These are phyloP conservation scores for Palloptera scutellata DNA, from an alignment of 2,888 invertebrate genomes.

Conservation along the genomic window DNA sequence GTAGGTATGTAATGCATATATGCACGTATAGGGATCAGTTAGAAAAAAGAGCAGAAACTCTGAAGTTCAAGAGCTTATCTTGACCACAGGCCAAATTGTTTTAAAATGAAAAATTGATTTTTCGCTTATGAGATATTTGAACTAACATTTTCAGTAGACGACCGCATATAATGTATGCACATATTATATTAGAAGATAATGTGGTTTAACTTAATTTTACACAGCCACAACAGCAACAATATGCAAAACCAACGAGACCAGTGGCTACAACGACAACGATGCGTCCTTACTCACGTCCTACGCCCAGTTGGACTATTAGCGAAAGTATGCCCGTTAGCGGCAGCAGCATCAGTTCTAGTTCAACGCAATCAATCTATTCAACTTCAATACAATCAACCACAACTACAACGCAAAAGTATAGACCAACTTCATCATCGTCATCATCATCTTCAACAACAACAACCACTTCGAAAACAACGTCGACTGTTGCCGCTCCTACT, in stretches of 20 bases:
- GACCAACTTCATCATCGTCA: constrained; percentile 24
- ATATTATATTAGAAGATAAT: no score
- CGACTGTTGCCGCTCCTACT: background rate
- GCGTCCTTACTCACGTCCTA: constrained; percentile 39
- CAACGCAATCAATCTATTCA: constrained; percentile 18
- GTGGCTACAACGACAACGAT: constrained; percentile 42
- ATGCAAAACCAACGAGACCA: constrained; percentile 41
- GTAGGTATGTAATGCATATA: constrained; percentile 22
- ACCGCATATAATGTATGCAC: no score
- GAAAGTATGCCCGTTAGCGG: constrained; percentile 35
- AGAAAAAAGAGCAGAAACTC: constrained; percentile 14
- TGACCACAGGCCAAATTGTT: constrained; percentile 8
- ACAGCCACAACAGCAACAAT: constrained; percentile 37
- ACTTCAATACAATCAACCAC: constrained; percentile 34
- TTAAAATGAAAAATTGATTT: constrained; percentile 58
- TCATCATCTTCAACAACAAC: constrained; percentile 22
- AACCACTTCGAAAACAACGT: constrained; percentile 9
- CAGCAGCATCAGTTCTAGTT: constrained; percentile 18
- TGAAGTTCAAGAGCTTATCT: background rate
- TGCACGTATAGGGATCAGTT: constrained; percentile 32
- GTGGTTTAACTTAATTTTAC: constrained; percentile 22
- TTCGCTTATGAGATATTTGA: constrained; percentile 42
- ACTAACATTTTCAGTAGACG: constrained; percentile 6
- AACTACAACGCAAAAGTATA: constrained; percentile 32
- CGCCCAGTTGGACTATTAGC: constrained; percentile 40